A percentile compares a stretch with the other conserved stretches of the same genome.
Conservation (phyloP, 2,113 vertebrate species). For the Gymnobelideus leadbeateri region DNA sequence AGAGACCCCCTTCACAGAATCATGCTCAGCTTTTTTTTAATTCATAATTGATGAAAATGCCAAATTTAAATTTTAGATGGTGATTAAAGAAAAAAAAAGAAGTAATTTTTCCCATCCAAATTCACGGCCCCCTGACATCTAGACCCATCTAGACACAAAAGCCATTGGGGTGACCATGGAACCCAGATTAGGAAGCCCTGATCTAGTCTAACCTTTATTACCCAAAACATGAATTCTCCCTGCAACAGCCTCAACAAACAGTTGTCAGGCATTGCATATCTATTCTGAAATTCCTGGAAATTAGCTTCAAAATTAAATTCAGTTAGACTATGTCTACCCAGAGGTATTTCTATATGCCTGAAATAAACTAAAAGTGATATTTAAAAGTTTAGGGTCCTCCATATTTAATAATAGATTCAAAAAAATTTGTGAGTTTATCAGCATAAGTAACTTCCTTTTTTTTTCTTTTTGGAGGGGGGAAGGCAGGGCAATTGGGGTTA, state of each 20-base stretch:
- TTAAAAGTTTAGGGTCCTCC: background rate
- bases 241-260: background rate
- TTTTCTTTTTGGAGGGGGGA: too few relatives aligned
- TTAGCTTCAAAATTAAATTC: background rate
- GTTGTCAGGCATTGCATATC: background rate
- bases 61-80: background rate
- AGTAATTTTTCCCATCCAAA: background rate
- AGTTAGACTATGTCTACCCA: background rate
- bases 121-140: background rate
- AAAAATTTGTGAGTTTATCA: background rate
- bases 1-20: background rate
- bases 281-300: background rate
- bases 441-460: background rate
- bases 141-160: background rate
- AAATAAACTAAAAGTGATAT: background rate
- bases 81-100: background rate
- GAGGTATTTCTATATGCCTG: background rate
- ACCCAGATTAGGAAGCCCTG: background rate
- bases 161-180: background rate
- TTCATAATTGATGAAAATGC: background rate
- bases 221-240: background rate
- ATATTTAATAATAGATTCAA: background rate
- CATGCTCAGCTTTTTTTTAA: background rate
- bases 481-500: too few relatives aligned
- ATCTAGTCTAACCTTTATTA: background rate